Percentiles rank a stretch among this genome's conserved stretches.
phyloP scores from a whole-genome alignment of 1,140 invertebrate genomes.

The Zaprionus inermis region DNA sequence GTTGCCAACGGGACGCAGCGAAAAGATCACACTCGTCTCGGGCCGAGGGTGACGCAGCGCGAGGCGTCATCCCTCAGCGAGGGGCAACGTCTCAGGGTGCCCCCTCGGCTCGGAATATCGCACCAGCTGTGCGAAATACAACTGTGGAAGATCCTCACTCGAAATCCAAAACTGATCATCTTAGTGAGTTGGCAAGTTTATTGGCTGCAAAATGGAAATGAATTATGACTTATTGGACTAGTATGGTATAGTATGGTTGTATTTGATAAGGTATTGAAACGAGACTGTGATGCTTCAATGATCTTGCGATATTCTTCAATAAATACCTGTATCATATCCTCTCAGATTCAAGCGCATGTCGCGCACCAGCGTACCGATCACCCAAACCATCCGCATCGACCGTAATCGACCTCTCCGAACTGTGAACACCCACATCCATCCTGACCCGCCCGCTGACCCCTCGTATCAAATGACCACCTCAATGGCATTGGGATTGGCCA shows the following conservation, averaged over 20 bases:
- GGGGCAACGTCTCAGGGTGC: slow-evolving; percentile 46
- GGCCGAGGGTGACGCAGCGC: slow-evolving; percentile 51
- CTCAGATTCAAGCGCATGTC: too few relatives aligned
- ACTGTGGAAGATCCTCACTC: too few relatives aligned
- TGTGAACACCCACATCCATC: background rate
- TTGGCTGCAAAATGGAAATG: too few relatives aligned
- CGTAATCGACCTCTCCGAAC: too few relatives aligned
- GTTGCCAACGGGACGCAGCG: slow-evolving; percentile 60
- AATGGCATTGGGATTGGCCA: slow-evolving; percentile 22
- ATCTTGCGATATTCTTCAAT: background rate
- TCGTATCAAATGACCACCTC: slow-evolving; percentile 28
- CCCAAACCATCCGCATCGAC: background rate
- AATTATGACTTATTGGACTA: too few relatives aligned
- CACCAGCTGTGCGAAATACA: slow-evolving; percentile 51
- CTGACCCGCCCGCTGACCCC: slow-evolving; percentile 28
- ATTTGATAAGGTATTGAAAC: too few relatives aligned
- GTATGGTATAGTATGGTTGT: too few relatives aligned
- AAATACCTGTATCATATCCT: too few relatives aligned
- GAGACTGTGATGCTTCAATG: too few relatives aligned
- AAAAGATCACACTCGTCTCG: slow-evolving; percentile 47
- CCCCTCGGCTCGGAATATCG: background rate
- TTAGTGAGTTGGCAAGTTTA: too few relatives aligned
- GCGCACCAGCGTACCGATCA: background rate
- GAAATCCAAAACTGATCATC: background rate
- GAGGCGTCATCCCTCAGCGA: slow-evolving; percentile 72